Evolutionary conservation across 2,797 vertebrate species (phyloP), one percentile per base, ranked within the genome.

Genomic region (Acipenser ruthenus): DNA sequence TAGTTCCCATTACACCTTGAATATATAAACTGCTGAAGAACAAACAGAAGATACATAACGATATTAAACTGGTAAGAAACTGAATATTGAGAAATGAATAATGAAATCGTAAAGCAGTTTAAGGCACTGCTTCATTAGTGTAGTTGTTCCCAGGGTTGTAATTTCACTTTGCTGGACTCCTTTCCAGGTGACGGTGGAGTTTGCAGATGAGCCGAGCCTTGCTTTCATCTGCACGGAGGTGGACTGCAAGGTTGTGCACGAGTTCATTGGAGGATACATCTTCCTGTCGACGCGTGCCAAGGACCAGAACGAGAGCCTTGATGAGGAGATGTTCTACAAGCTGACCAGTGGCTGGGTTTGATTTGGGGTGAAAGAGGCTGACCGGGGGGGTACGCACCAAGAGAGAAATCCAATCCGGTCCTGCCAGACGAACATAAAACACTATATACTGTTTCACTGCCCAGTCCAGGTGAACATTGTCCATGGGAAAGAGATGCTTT

Each of bases 261-360:
- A 99, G 82, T 99, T 99, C 84, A 99, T 99, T 2, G 96, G 96
- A 0, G 97, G 95, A 69, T 99, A 99, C 87, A 99, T 99, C 83
- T 99, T 99, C 84, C 78, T 99, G 74, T 99, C 96, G 9, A 99
- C 96, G 0, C 89, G 97, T 0, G 96, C 97, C 49, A 99, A 99
- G 84, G 95, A 98, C 84, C 96, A 99, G 88, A 99, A 99, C 10
- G 97, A 99, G 84, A 97, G 95, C 71, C 86, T 99, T 73, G 97
- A 99, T 0, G 97, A 99, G 79, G 97, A 99, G 87, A 98, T 99
- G 96, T 99, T 99, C 90, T 98, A 98, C 86, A 99, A 99, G 91
- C 94, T 99, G 77, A 98, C 96, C 81, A 98, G 97, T 1, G 97
- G 96, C 65, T 99, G 97, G 96, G 90, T 98, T 81, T 98, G 91